phyloP scores from a whole-genome alignment of 2,888 invertebrate species.

The Pyrrhosoma nymphula region DNA sequence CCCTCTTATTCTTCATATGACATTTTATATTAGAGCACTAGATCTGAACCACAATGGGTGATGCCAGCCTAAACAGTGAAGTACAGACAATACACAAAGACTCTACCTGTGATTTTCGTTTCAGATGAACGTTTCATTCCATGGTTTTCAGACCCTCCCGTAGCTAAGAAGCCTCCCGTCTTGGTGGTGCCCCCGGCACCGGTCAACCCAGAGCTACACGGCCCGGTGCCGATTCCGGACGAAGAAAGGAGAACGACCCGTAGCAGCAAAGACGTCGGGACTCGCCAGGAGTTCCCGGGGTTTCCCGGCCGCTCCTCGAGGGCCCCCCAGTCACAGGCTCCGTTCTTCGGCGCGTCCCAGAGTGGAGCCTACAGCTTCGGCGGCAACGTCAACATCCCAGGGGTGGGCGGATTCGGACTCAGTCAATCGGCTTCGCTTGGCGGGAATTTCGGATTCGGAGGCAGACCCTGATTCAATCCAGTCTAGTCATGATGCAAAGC shows the following conservation, averaged over 20 bases:
- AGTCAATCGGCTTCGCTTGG: background rate
- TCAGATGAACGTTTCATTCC: background rate
- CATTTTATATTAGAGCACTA: too few species aligned
- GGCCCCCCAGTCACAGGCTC: background rate
- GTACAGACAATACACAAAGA: background rate
- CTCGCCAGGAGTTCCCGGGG: too few species aligned
- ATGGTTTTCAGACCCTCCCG: background rate
- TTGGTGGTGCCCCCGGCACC: background rate
- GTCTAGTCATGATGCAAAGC: too few species aligned
- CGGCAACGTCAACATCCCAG: slow-evolving; percentile 6
- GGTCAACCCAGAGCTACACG: background rate
- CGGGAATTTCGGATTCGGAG: background rate
- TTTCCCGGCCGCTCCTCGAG: background rate
- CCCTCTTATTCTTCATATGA: too few species aligned
- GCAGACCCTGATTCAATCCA: background rate
- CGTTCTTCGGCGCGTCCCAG: background rate
- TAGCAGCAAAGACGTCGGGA: too few species aligned
- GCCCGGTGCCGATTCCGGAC: background rate
- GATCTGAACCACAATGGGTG: too few species aligned
- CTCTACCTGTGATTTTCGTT: background rate
- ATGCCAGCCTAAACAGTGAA: too few species aligned
- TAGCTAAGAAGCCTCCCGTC: background rate
- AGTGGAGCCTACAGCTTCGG: background rate
- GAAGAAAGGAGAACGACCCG: too few species aligned
- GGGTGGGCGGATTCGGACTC: background rate